Conservation (phyloP, 2,113 vertebrate genomes). For the Austrofundulus limnaeus region DNA sequence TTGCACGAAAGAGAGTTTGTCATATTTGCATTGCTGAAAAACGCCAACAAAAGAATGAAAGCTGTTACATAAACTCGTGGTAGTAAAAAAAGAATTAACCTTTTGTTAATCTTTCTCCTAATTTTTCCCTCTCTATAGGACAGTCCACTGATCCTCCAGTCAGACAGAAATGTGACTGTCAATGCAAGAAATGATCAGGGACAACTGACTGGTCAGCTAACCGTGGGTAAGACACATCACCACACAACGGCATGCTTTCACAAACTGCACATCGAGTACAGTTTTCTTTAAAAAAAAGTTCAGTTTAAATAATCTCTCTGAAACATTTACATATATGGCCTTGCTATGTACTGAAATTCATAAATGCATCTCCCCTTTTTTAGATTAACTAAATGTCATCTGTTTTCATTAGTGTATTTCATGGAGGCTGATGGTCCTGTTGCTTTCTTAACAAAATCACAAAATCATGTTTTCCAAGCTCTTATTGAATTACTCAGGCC, state of each 20-base stretch:
- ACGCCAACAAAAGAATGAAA: not conserved
- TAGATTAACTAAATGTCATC: constrained; percentile 52
- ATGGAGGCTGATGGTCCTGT: constrained; percentile 31
- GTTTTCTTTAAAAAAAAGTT: constrained; percentile 13
- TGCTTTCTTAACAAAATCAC: constrained; percentile 35
- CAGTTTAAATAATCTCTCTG: constrained; percentile 22
- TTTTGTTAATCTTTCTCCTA: constrained; percentile 56
- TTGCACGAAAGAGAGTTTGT: not conserved
- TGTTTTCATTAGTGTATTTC: constrained; percentile 57
- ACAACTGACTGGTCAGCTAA: constrained; percentile 96
- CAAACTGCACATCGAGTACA: not conserved
- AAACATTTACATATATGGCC: constrained; percentile 34
- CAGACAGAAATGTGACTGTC: constrained; percentile 97
- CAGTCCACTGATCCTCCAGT: constrained; percentile 94
- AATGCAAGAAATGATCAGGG: constrained; percentile 95
- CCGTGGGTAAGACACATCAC: constrained; percentile 88
- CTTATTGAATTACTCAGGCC: constrained; percentile 47
- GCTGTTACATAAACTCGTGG: not conserved
- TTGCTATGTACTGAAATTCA: constrained; percentile 47
- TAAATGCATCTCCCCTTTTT: constrained; percentile 44
- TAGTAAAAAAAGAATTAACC: not conserved
- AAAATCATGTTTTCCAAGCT: constrained; percentile 43
- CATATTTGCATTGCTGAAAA: not conserved
- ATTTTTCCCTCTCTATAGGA: constrained; percentile 82
- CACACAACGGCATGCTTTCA: not conserved